phyloP scores from a whole-genome alignment of 2,113 vertebrate genomes.

The Phalacrocorax aristotelis region DNA sequence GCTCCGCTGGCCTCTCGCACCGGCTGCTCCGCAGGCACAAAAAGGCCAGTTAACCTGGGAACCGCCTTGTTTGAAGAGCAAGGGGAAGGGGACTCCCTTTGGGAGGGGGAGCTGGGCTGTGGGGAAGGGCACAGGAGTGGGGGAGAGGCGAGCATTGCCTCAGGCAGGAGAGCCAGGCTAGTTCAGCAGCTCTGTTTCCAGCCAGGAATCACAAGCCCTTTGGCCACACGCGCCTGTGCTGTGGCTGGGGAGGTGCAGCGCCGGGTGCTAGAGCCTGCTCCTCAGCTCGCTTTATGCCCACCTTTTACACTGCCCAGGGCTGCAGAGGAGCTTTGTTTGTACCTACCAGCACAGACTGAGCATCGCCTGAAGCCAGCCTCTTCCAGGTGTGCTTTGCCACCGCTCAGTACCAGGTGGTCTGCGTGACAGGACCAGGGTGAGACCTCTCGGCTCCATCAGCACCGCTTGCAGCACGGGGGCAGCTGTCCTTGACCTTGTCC shows the following conservation, averaged over 20 bases:
- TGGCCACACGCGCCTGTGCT: rapidly evolving
- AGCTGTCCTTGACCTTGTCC: too few species aligned
- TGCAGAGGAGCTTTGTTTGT: background rate
- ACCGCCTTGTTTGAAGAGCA: background rate
- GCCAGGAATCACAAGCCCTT: background rate
- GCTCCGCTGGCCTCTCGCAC: background rate
- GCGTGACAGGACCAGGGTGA: background rate
- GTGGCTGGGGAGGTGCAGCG: background rate
- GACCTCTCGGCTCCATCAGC: background rate
- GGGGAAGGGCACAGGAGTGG: background rate
- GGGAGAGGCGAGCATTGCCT: background rate
- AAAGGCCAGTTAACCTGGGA: background rate
- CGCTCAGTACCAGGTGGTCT: background rate
- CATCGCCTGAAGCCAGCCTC: background rate
- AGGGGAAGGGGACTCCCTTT: background rate
- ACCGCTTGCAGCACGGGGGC: rapidly evolving
- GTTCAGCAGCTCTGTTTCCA: background rate
- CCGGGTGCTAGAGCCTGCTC: background rate
- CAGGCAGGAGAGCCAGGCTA: background rate
- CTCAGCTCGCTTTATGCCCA: background rate
- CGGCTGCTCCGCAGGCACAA: background rate
- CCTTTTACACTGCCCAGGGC: background rate
- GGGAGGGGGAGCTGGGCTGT: background rate
- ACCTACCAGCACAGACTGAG: background rate
- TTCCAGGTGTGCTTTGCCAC: background rate